Percentiles rank a stretch among this genome's conserved stretches.
These are phyloP conservation scores for Lucinisca nassula DNA, from an alignment of 2,888 invertebrate species.

Conservation along the genomic window DNA sequence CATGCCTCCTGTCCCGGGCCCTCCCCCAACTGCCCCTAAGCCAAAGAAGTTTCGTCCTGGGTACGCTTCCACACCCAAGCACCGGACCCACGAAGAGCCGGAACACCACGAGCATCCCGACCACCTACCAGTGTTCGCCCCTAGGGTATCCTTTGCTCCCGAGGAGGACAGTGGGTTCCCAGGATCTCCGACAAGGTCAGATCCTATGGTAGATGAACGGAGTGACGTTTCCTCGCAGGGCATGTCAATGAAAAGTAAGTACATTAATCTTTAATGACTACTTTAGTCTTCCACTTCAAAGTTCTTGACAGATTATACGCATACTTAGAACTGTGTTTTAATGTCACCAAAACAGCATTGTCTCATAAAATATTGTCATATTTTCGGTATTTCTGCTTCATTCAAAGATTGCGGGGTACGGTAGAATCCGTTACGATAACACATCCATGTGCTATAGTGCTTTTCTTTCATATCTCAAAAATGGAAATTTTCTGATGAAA, in stretches of 20 bases:
- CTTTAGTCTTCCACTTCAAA: too few species aligned
- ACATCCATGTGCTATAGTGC: too few species aligned
- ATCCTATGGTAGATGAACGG: background rate
- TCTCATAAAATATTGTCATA: too few species aligned
- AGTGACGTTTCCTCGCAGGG: background rate
- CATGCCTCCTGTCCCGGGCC: conserved; percentile 48
- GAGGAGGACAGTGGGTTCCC: conserved; percentile 53
- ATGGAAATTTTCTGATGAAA: too few species aligned
- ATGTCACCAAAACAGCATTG: too few species aligned
- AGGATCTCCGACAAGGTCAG: conserved; percentile 44
- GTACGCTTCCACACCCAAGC: conserved; percentile 33
- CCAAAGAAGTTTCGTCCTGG: conserved; percentile 36
- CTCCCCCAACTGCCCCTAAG: conserved; percentile 15
- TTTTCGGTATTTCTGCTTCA: too few species aligned
- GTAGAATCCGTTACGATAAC: too few species aligned
- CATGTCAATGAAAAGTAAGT: background rate
- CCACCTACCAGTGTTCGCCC: conserved; percentile 79
- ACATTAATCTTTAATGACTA: too few species aligned
- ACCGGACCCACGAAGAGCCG: conserved; percentile 29
- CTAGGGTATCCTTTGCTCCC: conserved; percentile 59
- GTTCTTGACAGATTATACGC: too few species aligned
- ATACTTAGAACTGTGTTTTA: too few species aligned
- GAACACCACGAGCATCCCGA: conserved; percentile 52
- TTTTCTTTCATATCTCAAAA: too few species aligned
- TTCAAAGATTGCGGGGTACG: too few species aligned